Evolutionary conservation across 2,113 vertebrate genomes (phyloP).

Genomic region (Erythrolamprus reginae): DNA sequence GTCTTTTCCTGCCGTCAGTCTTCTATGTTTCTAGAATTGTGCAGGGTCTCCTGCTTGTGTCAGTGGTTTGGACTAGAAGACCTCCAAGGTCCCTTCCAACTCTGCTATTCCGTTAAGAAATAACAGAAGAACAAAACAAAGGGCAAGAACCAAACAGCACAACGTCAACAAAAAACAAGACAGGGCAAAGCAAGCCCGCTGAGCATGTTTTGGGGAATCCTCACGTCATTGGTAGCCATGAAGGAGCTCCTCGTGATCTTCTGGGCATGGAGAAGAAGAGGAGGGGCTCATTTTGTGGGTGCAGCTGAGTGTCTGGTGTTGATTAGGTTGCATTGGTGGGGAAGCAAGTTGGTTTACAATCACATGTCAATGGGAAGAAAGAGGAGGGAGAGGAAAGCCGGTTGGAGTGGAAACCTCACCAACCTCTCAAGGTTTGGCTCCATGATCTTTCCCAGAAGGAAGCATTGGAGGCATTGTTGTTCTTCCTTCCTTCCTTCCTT

Average conservation of each 20-base stretch:
- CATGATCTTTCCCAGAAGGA: neutral
- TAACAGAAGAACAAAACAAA: neutral
- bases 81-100: neutral
- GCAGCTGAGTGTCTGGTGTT: neutral
- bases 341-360: neutral
- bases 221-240: neutral
- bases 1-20: no score
- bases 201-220: neutral
- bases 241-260: neutral
- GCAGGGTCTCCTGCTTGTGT: neutral
- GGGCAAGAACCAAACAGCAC: slow-evolving; percentile 14
- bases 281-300: neutral
- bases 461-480: neutral
- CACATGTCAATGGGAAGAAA: neutral
- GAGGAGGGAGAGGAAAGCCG: no score
- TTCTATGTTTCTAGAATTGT: no score
- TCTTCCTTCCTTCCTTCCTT: neutral
- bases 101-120: neutral
- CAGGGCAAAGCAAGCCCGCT: neutral
- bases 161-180: slow-evolving; percentile 18
- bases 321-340: neutral
- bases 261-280: no score
- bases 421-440: no score
- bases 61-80: neutral
- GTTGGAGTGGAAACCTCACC: neutral